Base-by-base conservation (phyloP, 2,113 vertebrate species). In the Vulpes vulpes region DNA sequence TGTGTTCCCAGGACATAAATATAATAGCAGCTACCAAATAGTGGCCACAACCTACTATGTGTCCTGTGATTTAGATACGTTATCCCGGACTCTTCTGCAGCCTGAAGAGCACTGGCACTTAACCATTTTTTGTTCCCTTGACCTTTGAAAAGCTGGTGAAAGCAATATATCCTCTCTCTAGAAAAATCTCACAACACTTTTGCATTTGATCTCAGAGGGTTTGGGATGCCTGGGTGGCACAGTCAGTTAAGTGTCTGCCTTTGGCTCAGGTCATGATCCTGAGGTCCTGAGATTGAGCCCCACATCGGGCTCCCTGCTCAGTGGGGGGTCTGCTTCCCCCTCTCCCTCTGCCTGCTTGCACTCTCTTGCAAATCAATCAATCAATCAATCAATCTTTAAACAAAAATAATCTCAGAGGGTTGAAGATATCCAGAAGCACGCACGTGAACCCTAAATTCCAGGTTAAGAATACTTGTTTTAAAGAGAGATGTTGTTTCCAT, bases 1-100 rank as follows among this genome's bases (percentile, higher is more conserved):
- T 59, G 8, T n/a, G 11, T 74, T 60, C 38, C 62, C 19, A 22
- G 32, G 43, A 49, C 94, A 49, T 32, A 12, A n/a, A 11, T 11
- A 55, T 4, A 11, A 17, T 3, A 65, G 16, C 38, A 32, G 60
- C 59, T 23, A 2, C 20, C 83, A 25, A 23, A 27, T 12, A 30
- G 25, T 43, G 25, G 35, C 17, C 23, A 20, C 11, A 17, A 32
- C 10, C 51, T 4, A 1, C 22, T 32, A 25, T 2, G 0, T n/a
- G 49, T 14, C 55, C 12, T 23, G 71, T 8, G 19, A 25, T 73
- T 14, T 12, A 12, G 0, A 9, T 2, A 1, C 7, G 0, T 76
- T 59, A 27, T 1, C 20, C 19, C 10, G 1, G 27, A 9, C 57
- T 35, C n/a, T 5, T 11, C 0, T 3, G 7, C 23, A 53, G 67